A percentile compares a stretch with the other conserved stretches of the same genome.
Evolutionary conservation across 2,888 invertebrate genomes (phyloP).

Genomic region (Tribolium freemani): DNA sequence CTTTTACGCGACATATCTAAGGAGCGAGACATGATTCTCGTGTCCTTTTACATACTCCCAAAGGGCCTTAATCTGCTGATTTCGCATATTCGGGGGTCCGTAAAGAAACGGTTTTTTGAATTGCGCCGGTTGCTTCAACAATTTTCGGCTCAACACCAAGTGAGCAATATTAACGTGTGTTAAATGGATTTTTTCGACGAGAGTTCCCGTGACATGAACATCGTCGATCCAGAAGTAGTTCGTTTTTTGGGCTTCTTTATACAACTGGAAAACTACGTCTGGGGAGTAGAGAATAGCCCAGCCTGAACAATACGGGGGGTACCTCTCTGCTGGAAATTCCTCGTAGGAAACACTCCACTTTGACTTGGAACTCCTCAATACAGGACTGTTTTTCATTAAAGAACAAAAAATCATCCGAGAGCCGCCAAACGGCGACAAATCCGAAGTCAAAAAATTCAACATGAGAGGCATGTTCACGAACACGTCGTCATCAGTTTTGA

Average conservation of each 20-base stretch:
- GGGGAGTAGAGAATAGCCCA: conserved; percentile 74
- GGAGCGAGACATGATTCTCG: conserved; percentile 50
- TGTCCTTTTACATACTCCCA: conserved; percentile 67
- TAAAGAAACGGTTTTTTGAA: conserved; percentile 68
- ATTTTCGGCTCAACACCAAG: conserved; percentile 36
- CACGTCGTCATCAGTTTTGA: conserved; percentile 86
- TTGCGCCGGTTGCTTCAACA: no score
- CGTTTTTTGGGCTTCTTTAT: conserved; percentile 71
- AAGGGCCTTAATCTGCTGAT: conserved; percentile 68
- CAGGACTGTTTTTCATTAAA: conserved; percentile 58
- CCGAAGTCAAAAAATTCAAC: conserved; percentile 72
- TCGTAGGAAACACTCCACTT: conserved; percentile 83
- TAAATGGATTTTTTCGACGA: conserved; percentile 73
- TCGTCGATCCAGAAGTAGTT: conserved; percentile 84
- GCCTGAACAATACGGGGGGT: conserved; percentile 84
- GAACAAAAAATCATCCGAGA: conserved; percentile 77
- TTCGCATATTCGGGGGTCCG: conserved; percentile 71
- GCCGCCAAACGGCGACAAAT: conserved; percentile 74
- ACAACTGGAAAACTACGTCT: conserved; percentile 71
- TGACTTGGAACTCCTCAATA: conserved; percentile 72
- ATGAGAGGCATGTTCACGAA: conserved; percentile 79
- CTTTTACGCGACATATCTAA: conserved; percentile 10
- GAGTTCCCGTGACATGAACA: conserved; percentile 77
- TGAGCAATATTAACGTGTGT: conserved; percentile 68
- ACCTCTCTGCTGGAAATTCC: conserved; percentile 76